Evolutionary conservation across 1,140 invertebrate species (phyloP).

Genomic region (Nebria ingens): DNA sequence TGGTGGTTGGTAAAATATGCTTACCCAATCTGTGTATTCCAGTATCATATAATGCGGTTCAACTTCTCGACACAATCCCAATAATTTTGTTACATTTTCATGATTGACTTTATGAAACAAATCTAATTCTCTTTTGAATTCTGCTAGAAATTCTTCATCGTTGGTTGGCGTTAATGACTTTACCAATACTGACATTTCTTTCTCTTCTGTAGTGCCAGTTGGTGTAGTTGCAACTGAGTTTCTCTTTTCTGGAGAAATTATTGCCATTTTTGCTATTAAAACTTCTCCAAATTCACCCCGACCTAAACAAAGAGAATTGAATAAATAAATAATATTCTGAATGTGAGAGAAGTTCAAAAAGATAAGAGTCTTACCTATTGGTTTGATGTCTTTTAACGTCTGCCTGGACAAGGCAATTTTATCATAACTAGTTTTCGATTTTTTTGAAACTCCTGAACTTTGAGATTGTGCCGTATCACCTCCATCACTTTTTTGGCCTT

Average conservation of each 20-base stretch:
- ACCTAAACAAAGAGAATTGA: constrained; percentile 37
- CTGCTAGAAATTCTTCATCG: constrained; percentile 63
- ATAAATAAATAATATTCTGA: no score
- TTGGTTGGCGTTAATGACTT: constrained; percentile 64
- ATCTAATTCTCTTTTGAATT: constrained; percentile 82
- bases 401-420: constrained; percentile 61
- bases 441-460: constrained; percentile 53
- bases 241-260: constrained; percentile 27
- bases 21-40: constrained; percentile 87
- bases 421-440: constrained; percentile 66
- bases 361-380: constrained; percentile 58
- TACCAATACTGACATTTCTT: constrained; percentile 50
- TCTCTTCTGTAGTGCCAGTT: constrained; percentile 33
- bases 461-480: constrained; percentile 68
- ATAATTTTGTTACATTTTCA: constrained; percentile 64
- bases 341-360: no score
- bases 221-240: constrained; percentile 25
- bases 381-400: constrained; percentile 67
- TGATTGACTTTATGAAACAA: constrained; percentile 71
- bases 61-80: constrained; percentile 71
- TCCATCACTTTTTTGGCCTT: constrained; percentile 65
- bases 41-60: constrained; percentile 83
- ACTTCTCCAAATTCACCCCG: constrained; percentile 87
- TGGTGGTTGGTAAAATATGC: no score
- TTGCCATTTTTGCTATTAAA: constrained; percentile 57